Evolutionary conservation across 2,113 vertebrate genomes (phyloP).

Genomic region (Hydrochoerus hydrochaeris): DNA sequence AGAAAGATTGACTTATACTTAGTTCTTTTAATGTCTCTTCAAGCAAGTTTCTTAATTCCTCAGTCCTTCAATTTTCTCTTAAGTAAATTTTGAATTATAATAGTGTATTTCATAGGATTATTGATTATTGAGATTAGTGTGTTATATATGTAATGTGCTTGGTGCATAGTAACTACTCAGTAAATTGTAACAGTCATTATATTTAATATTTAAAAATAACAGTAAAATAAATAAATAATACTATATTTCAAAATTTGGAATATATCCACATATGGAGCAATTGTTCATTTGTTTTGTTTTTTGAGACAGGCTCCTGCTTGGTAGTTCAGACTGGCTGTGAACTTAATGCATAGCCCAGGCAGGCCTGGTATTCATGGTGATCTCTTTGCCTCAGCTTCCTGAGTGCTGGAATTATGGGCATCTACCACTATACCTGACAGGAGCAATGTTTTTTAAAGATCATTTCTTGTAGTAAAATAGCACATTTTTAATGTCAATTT

Average conservation of each 20-base stretch:
- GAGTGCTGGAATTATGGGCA: not conserved
- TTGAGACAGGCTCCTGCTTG: not conserved
- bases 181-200: not conserved
- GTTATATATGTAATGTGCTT: not conserved
- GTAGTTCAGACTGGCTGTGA: not conserved
- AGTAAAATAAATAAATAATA: not conserved
- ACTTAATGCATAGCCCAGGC: not conserved
- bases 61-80: not conserved
- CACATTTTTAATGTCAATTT: slow-evolving; percentile 43
- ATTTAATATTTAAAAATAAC: not conserved
- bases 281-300: not conserved
- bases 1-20: not conserved
- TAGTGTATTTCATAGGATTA: not conserved
- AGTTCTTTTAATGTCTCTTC: not conserved
- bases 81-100: not conserved
- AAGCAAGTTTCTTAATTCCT: not conserved
- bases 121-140: not conserved
- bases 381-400: not conserved
- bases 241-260: slow-evolving; percentile 31
- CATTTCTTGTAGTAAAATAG: not conserved
- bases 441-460: not conserved
- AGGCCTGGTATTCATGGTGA: not conserved
- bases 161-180: not conserved
- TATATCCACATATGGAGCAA: not conserved
- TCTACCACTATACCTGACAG: not conserved